Evolutionary conservation across 2,888 invertebrate species (phyloP), one percentile per base, ranked within the genome.

Genomic region (Eumacrocentrus americanus): DNA sequence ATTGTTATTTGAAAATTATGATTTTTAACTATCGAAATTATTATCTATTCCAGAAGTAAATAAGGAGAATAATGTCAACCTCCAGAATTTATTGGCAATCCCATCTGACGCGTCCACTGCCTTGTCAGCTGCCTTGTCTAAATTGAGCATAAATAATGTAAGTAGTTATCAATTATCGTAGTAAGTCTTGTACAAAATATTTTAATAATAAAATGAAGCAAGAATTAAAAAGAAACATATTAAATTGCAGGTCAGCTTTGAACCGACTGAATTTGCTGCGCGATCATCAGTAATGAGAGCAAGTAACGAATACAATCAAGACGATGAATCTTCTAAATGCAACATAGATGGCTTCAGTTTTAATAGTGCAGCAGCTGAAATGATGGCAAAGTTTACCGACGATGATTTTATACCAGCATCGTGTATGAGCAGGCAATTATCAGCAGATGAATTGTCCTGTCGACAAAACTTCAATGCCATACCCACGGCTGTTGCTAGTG

Each of bases 381-480:
- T 78, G 1, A 73, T 77, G 72, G 74, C 68, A 6, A 73, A 77
- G 57, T 77, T 75, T 50, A 69, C 61, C 1, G 68, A 72, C 20
- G 80, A 77, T 60, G 77, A 80, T 5, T 80, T 80, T 62, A 58
- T 70, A 51, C 72, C 79, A 1, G 74, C 72, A 2, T 83, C 83
- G 53, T 76, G 81, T 65, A 78, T 81, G 62, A 73, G 64, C 1
- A 79, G 77, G 58, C 80, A 81, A 66, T 66, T 84, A 42, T 57
- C 77, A 42, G 74, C 78, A 5, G 83, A 83, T 70, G 83, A 83
- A 68, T 38, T 74, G 5, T 82, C 80, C 1, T 83, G 83, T 80
- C 74, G 76, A 35, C 75, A 78, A 54, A 71, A 73, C 59, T 65
- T 72, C 7, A 70, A 73, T 25, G 60, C 69, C 3, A 60, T 73